Evolutionary conservation across 2,113 vertebrate genomes (phyloP), one percentile per base, ranked within the genome.

Genomic region (Eira barbara): DNA sequence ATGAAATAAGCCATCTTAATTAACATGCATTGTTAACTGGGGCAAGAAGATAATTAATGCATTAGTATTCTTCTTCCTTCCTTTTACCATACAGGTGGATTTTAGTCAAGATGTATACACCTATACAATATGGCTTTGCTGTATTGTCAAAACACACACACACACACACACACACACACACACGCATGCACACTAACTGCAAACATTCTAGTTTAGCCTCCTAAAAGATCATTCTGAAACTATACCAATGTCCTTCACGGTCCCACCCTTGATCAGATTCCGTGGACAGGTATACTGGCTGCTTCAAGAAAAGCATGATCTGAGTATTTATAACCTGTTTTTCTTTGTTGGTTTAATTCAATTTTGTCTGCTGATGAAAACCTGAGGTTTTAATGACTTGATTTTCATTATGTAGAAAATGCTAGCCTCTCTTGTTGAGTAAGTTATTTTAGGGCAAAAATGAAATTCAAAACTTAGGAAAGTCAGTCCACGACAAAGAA

Each of bases 1-100:
- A 95, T 97, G 55, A 96, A 78, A 95, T 42, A 74, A 45, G 13
- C 36, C 71, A 74, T 27, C 27, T 57, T 94, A 91, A 93, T 91
- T 96, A 89, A 89, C 13, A 69, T 91, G 36, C 6, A 12, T 85
- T 79, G 94, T 88, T 90, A 89, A 94, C 15, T 69, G 7, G 34
- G 15, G 15, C 55, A 97, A 89, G 34, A 71, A 34, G 47, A 76
- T 86, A 89, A 96, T 89, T 85, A 78, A 63, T 49, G 3, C 4
- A 71, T 95, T 67, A 39, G 5, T 52, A 86, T 69, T 89, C 39
- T 47, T 92, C 29, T 76, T 85, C 13, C 1, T 8, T 84, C 36
- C 7, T 25, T 9, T 80, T 84, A 36, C 3, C 23, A 42, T 23
- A 36, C 55, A 4, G 4, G 11, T 47, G 29, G 15, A 78, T 78